phyloP scores from a whole-genome alignment of 2,797 vertebrate genomes.

The Naso thynnoides region DNA sequence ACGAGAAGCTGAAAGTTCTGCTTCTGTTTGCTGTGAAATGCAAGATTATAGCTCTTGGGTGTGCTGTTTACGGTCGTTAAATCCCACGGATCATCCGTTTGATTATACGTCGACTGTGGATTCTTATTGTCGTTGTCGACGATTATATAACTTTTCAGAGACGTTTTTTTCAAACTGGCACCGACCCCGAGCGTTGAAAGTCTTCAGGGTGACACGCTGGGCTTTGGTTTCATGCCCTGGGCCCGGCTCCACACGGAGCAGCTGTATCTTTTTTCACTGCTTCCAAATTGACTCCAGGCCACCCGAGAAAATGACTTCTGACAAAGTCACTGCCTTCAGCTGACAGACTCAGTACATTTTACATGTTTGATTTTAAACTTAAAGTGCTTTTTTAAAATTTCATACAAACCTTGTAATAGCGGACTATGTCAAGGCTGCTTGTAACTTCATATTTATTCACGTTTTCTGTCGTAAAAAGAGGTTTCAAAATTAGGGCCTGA shows the following conservation, averaged over 20 bases:
- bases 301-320: not conserved
- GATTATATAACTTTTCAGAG: no score
- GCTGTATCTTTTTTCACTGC: conserved; percentile 23
- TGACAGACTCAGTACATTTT: not conserved
- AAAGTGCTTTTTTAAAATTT: no score
- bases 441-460: no score
- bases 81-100: not conserved
- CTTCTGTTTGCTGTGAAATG: not conserved
- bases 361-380: conserved; percentile 3
- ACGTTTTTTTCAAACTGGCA: not conserved
- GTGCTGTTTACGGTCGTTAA: not conserved
- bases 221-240: conserved; percentile 44
- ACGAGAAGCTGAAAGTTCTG: not conserved
- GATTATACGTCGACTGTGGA: not conserved
- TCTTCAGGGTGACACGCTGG: not conserved
- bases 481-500: no score
- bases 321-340: not conserved
- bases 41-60: not conserved
- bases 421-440: no score
- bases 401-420: no score
- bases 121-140: not conserved
- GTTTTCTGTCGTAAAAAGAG: no score
- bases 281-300: conserved; percentile 23
- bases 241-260: conserved; percentile 9
- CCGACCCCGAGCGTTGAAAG: not conserved